Evolutionary conservation across 2,888 invertebrate genomes (phyloP), one percentile per base, ranked within the genome.

Genomic region (Cheilosia pagana): DNA sequence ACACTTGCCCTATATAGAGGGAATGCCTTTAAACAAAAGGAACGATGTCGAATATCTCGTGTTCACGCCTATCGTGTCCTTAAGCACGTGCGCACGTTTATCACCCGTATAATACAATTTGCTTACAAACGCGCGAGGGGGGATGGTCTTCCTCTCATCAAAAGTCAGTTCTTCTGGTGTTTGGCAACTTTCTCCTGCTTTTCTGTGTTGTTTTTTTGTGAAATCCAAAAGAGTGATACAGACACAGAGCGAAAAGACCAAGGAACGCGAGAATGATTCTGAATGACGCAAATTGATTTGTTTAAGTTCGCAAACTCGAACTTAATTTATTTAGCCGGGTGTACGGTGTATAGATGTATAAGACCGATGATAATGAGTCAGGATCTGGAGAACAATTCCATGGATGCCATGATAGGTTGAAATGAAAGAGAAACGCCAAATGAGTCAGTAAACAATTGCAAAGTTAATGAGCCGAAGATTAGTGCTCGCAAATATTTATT

Each of bases 281-380:
- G 65, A 50, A 81, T 68, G 74, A 81, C 74, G 81, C 70, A 81
- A 76, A 76, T 76, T 76, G 76, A 70, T 71, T 76, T 81, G 81
- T 76, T 76, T 65, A 41, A 65, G 52, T 76, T 76, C 21, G 21
- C 23, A 45, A 70, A 57, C 45, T 59, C 25, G 19, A 74, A 59
- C 19, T 48, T 23, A 57, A 57, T 81, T 75, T 74, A 48, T 55
- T 65, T 25, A 19, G 55, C 50, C 50, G 28, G 23, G 52, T 23
- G 50, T 19, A 8, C 28, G 28, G 28, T 8, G 28, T 28, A 28
- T 1, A 0, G 23, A 2, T n/a, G 43, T 23, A 14, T 12, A 35
- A 35, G 35, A 31, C n/a, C 14, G 6, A 12, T 1, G 59, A 10
- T 55, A 74, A 74, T 74, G 75, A 75, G 68, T 75, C 62, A 63